Evolutionary conservation across 1,140 invertebrate species (phyloP).

Genomic region (Zeugodacus cucurbitae): DNA sequence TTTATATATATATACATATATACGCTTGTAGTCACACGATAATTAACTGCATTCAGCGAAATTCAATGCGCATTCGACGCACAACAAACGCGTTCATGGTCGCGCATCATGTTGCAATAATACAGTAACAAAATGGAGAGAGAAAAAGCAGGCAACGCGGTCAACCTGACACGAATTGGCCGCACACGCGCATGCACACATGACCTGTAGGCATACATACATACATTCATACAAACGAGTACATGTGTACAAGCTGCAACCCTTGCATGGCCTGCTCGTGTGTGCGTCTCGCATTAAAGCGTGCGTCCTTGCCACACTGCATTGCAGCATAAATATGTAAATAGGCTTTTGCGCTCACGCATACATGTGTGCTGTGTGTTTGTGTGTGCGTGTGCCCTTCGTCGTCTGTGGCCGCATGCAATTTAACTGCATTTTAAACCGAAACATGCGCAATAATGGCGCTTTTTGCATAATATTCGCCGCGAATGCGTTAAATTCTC

Average conservation of each 20-base stretch:
- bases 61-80: background rate
- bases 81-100: constrained; percentile 17
- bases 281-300: background rate
- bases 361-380: background rate
- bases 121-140: background rate
- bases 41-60: constrained; percentile 35
- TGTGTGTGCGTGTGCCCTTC: background rate
- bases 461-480: background rate
- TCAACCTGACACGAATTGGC: background rate
- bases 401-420: background rate
- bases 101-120: background rate
- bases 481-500: background rate
- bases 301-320: background rate
- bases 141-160: constrained; percentile 15
- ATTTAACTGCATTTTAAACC: background rate
- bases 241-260: background rate
- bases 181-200: background rate
- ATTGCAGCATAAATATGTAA: too few species aligned
- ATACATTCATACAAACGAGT: background rate
- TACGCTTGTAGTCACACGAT: background rate
- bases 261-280: background rate
- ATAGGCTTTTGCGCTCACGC: background rate
- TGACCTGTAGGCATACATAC: background rate
- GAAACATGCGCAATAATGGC: background rate
- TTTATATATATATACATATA: background rate